These are phyloP conservation scores for Hipposideros armiger DNA, from an alignment of 2,113 vertebrate species.

Conservation along the genomic window DNA sequence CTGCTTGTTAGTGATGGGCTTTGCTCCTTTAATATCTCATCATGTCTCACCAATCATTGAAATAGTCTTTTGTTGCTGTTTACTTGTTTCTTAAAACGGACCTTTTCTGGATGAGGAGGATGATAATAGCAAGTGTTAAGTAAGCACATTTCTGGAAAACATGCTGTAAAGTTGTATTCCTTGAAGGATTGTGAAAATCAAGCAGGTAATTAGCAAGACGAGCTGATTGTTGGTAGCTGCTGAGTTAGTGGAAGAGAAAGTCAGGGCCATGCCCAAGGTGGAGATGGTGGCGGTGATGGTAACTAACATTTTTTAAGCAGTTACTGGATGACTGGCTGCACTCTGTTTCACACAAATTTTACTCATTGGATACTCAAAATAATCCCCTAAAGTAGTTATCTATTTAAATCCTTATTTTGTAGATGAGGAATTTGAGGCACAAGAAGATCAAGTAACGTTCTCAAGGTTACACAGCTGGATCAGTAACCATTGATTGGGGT, in stretches of 20 bases:
- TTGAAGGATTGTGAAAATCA: neutral
- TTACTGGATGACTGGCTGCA: neutral
- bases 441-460: neutral
- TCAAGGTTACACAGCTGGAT: neutral
- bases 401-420: neutral
- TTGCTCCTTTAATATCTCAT: neutral
- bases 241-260: neutral
- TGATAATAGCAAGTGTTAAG: neutral
- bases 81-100: neutral
- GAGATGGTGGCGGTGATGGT: neutral
- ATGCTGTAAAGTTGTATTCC: neutral
- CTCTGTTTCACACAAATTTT: conserved; percentile 39
- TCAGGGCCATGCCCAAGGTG: neutral
- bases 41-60: neutral
- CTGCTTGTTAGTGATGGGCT: neutral
- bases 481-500: neutral
- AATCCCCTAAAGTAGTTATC: neutral
- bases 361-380: conserved; percentile 6
- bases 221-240: neutral
- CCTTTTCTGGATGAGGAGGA: neutral
- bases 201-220: neutral
- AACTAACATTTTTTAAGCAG: neutral
- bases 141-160: neutral
- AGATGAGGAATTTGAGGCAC: neutral
- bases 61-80: neutral